These are phyloP conservation scores for Solea senegalensis DNA, from an alignment of 2,113 vertebrate genomes.

Conservation along the genomic window DNA sequence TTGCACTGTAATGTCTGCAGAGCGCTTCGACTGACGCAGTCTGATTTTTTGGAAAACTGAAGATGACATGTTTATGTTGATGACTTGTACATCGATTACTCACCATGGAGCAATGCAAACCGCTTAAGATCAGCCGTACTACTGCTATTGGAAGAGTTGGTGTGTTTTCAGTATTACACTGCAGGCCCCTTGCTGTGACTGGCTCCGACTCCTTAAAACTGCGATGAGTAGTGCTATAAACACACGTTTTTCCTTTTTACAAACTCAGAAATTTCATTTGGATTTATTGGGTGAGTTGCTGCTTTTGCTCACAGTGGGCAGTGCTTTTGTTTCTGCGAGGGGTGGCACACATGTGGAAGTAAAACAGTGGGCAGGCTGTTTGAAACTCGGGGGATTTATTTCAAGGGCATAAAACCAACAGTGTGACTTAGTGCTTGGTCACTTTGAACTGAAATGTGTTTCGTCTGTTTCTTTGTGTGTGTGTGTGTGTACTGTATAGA, in stretches of 20 bases:
- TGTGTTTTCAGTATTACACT: neutral
- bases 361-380: slow-evolving; percentile 54
- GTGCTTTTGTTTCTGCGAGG: slow-evolving; percentile 25
- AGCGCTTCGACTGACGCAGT: slow-evolving; percentile 19
- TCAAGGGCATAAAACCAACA: slow-evolving; percentile 34
- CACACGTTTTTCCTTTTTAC: slow-evolving; percentile 11
- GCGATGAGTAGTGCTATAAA: slow-evolving; percentile 3
- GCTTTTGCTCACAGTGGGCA: slow-evolving; percentile 33
- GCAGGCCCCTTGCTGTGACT: neutral
- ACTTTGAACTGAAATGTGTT: slow-evolving; percentile 28
- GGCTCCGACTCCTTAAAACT: neutral
- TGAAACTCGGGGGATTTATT: slow-evolving; percentile 46
- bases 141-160: neutral
- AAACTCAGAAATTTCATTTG: slow-evolving; percentile 21
- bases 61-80: neutral
- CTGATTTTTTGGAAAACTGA: slow-evolving; percentile 16
- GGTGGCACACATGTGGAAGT: slow-evolving; percentile 41
- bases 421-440: slow-evolving; percentile 29
- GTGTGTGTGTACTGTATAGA: neutral
- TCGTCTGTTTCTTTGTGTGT: neutral
- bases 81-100: neutral
- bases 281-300: slow-evolving; percentile 43
- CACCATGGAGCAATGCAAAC: neutral
- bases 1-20: slow-evolving; percentile 50
- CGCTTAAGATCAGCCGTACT: slow-evolving; percentile 1